phyloP scores from a whole-genome alignment of 2,888 invertebrate species.

The Eristalis arbustorum region DNA sequence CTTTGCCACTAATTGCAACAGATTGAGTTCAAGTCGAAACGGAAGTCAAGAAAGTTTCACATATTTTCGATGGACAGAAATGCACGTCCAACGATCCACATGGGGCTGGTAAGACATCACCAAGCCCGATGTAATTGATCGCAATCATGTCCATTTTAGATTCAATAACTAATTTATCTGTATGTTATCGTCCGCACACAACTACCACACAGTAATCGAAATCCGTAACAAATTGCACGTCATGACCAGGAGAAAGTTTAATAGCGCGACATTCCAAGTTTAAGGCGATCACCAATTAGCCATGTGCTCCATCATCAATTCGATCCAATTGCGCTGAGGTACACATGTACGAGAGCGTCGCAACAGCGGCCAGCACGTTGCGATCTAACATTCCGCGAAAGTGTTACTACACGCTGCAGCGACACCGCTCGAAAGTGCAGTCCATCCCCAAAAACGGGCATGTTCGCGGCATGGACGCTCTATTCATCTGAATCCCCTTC shows the following conservation, averaged over 20 bases:
- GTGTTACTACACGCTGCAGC: slow-evolving; percentile 46
- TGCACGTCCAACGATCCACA: not conserved
- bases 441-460: slow-evolving; percentile 39
- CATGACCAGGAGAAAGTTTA: slow-evolving; percentile 54
- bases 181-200: not conserved
- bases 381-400: slow-evolving; percentile 42
- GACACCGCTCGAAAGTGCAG: not conserved
- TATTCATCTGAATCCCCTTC: slow-evolving; percentile 49
- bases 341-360: slow-evolving; percentile 5
- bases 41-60: not conserved
- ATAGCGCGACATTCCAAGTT: slow-evolving; percentile 44
- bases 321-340: slow-evolving; percentile 39
- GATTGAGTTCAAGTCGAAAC: not conserved
- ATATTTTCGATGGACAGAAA: not conserved
- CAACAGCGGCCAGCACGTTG: slow-evolving; percentile 26
- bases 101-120: not conserved
- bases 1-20: not conserved
- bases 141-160: not conserved
- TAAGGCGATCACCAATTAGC: slow-evolving; percentile 59
- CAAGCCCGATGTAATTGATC: not conserved
- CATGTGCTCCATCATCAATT: slow-evolving; percentile 62
- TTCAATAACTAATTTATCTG: not conserved
- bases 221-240: slow-evolving; percentile 24
- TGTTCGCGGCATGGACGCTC: slow-evolving; percentile 31
- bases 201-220: not conserved